A percentile compares a stretch with the other conserved stretches of the same genome.
Evolutionary conservation across 2,888 invertebrate species (phyloP).

Genomic region (Agriopis aurantiaria): DNA sequence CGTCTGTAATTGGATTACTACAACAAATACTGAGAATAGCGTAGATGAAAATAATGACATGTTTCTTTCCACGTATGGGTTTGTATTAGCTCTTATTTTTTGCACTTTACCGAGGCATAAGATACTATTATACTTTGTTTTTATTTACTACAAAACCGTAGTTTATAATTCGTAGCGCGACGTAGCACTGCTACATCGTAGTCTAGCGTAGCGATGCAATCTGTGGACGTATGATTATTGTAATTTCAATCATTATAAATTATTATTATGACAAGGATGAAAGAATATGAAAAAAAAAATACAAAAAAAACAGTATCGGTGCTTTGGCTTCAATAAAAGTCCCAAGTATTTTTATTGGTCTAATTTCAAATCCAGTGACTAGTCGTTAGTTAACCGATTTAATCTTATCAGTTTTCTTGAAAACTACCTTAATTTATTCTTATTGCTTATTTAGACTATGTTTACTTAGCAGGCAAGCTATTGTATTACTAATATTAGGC

Average conservation of each 20-base stretch:
- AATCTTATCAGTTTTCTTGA: background rate
- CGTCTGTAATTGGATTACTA: background rate
- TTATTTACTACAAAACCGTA: background rate
- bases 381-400: background rate
- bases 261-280: too few relatives aligned
- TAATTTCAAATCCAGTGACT: background rate
- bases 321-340: too few relatives aligned
- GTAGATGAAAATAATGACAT: background rate
- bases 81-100: too few relatives aligned
- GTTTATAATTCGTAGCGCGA: background rate
- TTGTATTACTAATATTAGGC: slow-evolving; percentile 17
- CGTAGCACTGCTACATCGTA: background rate
- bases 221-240: too few relatives aligned
- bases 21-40: background rate
- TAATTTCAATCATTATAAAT: too few relatives aligned
- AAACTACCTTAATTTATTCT: background rate
- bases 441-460: slow-evolving; percentile 15
- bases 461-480: slow-evolving; percentile 21
- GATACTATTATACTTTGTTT: too few relatives aligned
- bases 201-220: background rate
- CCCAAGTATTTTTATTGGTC: background rate
- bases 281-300: too few relatives aligned
- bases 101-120: too few relatives aligned
- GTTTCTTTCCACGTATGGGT: background rate
- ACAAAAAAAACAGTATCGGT: too few relatives aligned